These are phyloP conservation scores for Acleris emargana DNA, from an alignment of 2,888 invertebrate genomes.

Conservation along the genomic window DNA sequence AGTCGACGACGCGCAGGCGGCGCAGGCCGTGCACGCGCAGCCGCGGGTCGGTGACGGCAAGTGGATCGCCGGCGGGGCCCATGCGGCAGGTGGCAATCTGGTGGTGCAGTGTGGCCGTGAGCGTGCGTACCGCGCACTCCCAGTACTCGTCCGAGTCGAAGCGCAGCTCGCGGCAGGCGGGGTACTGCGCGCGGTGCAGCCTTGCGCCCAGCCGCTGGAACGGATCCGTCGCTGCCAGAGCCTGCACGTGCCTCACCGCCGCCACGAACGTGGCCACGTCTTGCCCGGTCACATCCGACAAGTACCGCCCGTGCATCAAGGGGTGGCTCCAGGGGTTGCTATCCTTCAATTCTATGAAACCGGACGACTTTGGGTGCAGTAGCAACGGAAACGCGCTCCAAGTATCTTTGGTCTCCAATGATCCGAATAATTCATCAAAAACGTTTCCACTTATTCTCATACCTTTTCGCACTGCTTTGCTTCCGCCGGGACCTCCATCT, in stretches of 20 bases:
- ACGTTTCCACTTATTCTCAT: slow-evolving; percentile 83
- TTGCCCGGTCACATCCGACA: slow-evolving; percentile 82
- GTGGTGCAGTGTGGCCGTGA: slow-evolving; percentile 86
- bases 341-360: slow-evolving; percentile 87
- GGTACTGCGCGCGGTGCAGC: slow-evolving; percentile 77
- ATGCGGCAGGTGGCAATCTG: slow-evolving; percentile 88
- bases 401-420: slow-evolving; percentile 81
- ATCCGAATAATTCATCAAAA: slow-evolving; percentile 82
- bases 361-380: slow-evolving; percentile 89
- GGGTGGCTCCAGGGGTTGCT: slow-evolving; percentile 90
- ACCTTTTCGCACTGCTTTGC: slow-evolving; percentile 74
- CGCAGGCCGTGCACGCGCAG: slow-evolving; percentile 85
- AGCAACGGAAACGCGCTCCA: slow-evolving; percentile 87
- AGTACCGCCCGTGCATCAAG: slow-evolving; percentile 91
- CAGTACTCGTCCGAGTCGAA: slow-evolving; percentile 87
- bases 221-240: slow-evolving; percentile 82
- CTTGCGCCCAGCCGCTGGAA: slow-evolving; percentile 84
- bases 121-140: slow-evolving; percentile 86
- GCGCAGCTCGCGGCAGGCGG: slow-evolving; percentile 73
- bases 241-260: slow-evolving; percentile 85
- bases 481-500: slow-evolving; percentile 78
- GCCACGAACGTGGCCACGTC: slow-evolving; percentile 85
- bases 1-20: slow-evolving; percentile 86
- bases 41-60: slow-evolving; percentile 86
- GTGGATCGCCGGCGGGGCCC: slow-evolving; percentile 85